Evolutionary conservation across 92 coral and sea anemone genomes (phyloP).

Genomic region (Parazoanthus darwini): DNA sequence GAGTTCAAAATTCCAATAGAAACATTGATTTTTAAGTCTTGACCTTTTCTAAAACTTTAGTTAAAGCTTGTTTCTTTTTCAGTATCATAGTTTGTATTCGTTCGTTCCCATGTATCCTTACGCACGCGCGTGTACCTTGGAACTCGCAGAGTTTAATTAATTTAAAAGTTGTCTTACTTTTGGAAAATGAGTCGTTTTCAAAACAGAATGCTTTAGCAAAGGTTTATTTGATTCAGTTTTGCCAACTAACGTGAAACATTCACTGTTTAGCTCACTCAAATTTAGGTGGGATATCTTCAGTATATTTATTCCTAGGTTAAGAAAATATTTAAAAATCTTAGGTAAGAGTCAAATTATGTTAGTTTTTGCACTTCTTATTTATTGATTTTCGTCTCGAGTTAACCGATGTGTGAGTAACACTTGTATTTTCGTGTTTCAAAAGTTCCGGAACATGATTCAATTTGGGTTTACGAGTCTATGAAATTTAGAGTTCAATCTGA

Average conservation of each 20-base stretch:
- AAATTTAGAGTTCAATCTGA: too few species aligned
- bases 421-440: too few species aligned
- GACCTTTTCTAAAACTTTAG: constrained; percentile 5
- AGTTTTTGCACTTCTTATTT: too few species aligned
- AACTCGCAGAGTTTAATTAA: neutral
- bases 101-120: neutral
- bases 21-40: constrained; percentile 4
- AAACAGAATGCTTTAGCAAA: neutral
- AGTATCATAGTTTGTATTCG: constrained; percentile 5
- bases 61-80: constrained; percentile 4
- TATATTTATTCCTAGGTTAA: neutral
- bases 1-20: constrained; percentile 5
- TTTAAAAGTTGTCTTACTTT: constrained; percentile 1
- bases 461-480: too few species aligned
- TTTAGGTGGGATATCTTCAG: constrained; percentile 9
- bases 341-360: too few species aligned
- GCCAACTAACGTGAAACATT: neutral
- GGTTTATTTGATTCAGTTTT: constrained; percentile 1
- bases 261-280: neutral
- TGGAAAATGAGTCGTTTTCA: neutral
- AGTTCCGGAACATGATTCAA: too few species aligned
- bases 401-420: too few species aligned
- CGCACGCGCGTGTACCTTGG: constrained; percentile 11
- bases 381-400: too few species aligned
- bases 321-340: neutral